Percentiles rank a stretch among this genome's conserved stretches.
Evolutionary conservation across 2,888 invertebrate species (phyloP).

Genomic region (Creontiades dilutus): DNA sequence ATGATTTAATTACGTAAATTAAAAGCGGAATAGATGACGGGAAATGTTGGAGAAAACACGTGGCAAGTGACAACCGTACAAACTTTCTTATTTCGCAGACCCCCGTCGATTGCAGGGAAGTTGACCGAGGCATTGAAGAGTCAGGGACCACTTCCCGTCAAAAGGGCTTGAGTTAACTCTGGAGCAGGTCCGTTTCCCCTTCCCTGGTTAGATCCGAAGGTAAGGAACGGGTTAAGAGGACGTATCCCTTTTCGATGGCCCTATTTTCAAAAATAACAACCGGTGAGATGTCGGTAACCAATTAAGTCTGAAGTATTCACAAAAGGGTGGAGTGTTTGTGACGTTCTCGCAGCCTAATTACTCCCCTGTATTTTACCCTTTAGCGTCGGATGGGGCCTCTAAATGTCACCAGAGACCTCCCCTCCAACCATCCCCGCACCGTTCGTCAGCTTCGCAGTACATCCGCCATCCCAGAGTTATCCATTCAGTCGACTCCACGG

Average conservation of each 20-base stretch:
- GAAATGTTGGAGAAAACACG: not conserved
- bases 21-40: not conserved
- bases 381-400: slow-evolving; percentile 18
- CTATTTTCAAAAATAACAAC: not conserved
- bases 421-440: not conserved
- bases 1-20: slow-evolving; percentile 63
- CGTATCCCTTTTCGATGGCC: slow-evolving; percentile 20
- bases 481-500: not conserved
- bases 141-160: not conserved
- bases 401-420: slow-evolving; percentile 56
- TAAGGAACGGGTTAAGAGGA: not conserved
- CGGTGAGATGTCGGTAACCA: slow-evolving; percentile 69
- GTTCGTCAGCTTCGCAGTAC: too few species aligned
- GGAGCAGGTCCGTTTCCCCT: not conserved
- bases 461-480: not conserved
- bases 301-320: slow-evolving; percentile 72
- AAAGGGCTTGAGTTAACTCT: not conserved
- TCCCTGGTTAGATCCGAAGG: not conserved
- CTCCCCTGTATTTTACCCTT: slow-evolving; percentile 60
- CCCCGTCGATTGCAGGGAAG: not conserved
- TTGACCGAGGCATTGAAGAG: not conserved
- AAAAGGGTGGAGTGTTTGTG: slow-evolving; percentile 67
- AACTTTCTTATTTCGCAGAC: not conserved
- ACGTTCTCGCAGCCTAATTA: slow-evolving; percentile 70
- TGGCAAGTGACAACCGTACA: slow-evolving; percentile 24